Base-by-base conservation (phyloP, 37 sponge, comb jelly and placozoan species). In the Lycopodina hypogea region DNA sequence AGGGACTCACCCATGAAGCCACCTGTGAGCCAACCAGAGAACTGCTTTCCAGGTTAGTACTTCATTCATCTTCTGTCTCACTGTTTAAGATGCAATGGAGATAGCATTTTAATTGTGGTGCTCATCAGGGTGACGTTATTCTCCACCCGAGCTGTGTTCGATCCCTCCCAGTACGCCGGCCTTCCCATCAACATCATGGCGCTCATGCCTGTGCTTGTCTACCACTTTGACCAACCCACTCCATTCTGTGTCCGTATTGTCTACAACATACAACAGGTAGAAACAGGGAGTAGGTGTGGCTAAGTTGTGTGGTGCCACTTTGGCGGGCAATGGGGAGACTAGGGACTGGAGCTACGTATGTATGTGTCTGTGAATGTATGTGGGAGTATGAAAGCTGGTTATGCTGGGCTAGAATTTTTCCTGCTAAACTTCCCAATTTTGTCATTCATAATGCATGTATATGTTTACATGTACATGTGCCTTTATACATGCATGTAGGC, bases 101-200 rank as follows among this genome's bases (percentile, higher is more conserved):
- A 28, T 60, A 12, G 7, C 17, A 12, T 7, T n/a, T 4, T 60
- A 15, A 12, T 15, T 60, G 29, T 60, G 28, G 29, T 60, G 29
- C 8, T 30, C 8, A 7, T 55, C 56, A 73, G 74, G 45, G 18
- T 81, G n/a, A 56, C 79, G 41, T 67, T 58, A 15, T 51, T 40
- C 52, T 63, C 51, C 38, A 82, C 58, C 24, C 52, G 63, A 60
- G 41, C 59, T 34, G 45, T 78, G 26, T 78, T 83, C 77, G 83
- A 88, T 39, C 82, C 83, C 30, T 45, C 68, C 29, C 77, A 69
- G 45, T 72, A 72, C 26, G 78, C 42, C 53, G 93, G 93, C 21
- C 77, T 94, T 1, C 91, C 94, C 26, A 60, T 90, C 56, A 90
- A 87, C 73, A 87, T 94, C 45, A 76, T 90, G 42, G 78, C 85